These are phyloP conservation scores for Lagopus muta DNA, from an alignment of 2,113 vertebrate species.

Conservation along the genomic window DNA sequence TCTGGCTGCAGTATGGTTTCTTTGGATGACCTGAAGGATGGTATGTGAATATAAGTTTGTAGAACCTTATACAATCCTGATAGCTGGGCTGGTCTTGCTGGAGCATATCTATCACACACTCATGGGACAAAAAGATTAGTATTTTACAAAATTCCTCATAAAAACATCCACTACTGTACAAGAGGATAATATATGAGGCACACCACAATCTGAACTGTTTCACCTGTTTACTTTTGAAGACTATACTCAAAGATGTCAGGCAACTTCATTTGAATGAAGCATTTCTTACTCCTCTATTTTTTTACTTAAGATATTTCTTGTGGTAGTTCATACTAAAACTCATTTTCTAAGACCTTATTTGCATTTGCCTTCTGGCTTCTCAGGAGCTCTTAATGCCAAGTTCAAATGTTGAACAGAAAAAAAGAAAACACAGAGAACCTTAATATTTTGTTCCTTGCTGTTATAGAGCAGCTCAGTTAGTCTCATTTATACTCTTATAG, in stretches of 20 bases:
- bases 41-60: rapidly evolving
- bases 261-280: background rate
- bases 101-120: rapidly evolving
- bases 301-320: background rate
- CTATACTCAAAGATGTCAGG: rapidly evolving
- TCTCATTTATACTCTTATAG: background rate
- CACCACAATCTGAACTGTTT: background rate
- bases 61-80: background rate
- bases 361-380: background rate
- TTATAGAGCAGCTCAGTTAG: background rate
- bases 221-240: background rate
- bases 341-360: background rate
- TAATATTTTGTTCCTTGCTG: background rate
- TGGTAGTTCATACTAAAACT: background rate
- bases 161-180: background rate
- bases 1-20: rapidly evolving
- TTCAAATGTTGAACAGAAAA: background rate
- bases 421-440: rapidly evolving
- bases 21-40: background rate
- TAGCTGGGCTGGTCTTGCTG: background rate
- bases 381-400: background rate
- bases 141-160: background rate
- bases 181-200: background rate
- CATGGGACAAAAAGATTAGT: background rate
- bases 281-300: background rate